Evolutionary conservation across 2,113 vertebrate species (phyloP), one percentile per base, ranked within the genome.

Genomic region (Lagenorhynchus albirostris): DNA sequence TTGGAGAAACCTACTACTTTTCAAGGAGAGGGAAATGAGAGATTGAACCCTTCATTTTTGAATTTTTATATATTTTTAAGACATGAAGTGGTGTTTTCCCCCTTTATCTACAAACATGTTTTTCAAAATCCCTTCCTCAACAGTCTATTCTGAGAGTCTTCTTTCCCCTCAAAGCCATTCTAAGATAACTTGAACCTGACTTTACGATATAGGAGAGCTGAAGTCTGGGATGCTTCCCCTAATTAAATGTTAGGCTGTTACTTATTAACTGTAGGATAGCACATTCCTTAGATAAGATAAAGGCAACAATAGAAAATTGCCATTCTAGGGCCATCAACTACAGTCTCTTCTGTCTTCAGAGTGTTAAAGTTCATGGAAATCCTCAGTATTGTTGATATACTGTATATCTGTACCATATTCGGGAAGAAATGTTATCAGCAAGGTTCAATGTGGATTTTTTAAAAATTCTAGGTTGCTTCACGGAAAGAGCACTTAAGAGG

Each of bases 391-490:
- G 1, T 29, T 63, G 26, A 87, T 23, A 31, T 10, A 7, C 31
- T 84, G 20, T 41, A 10, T 71, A 15, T 94, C 81, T 93, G 87
- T 80, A 18, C 5, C 18, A 31, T 83, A 65, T 26, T 91, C 60
- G 55, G 74, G 38, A 84, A 94, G n/a, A 95, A 92, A 81, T 53
- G 79, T 8, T 44, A 47, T 71, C 29, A 83, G 12, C 29, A 29
- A 17, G 36, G 33, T 86, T 73, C 50, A 73, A 90, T 92, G 38
- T 95, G 55, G 8, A 20, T 38, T 97, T 67, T 63, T 17, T 0
- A 9, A 29, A 5, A 95, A 65, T 98, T 98, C 36, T 96, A 99
- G 98, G 87, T 96, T 44, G 1, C 12, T 97, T 77, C 55, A 62
- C 90, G 47, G 92, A 85, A 85, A 58, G 33, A 68, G 33, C 5